Base-by-base conservation (phyloP, 2,113 vertebrate species). In the Heterotis niloticus region DNA sequence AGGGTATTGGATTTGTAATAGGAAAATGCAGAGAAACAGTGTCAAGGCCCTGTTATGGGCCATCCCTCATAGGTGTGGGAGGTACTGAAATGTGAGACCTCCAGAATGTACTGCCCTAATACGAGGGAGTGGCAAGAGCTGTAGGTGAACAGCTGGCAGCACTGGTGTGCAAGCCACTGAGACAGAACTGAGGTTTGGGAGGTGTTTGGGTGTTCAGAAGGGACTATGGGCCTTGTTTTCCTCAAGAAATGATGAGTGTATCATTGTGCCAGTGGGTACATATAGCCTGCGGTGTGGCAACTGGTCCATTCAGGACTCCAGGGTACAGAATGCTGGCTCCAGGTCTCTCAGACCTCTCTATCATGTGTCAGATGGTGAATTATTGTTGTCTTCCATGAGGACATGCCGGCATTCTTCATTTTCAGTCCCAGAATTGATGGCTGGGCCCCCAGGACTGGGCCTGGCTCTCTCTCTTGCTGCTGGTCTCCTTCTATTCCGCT, bases 401-500 rank as follows among this genome's bases (percentile, higher is more conserved):
- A n/a, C 23, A 7, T 57, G 64, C 51, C 12, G n/a, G 24, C 4
- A 16, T 24, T 28, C 28, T 3, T 72, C 23, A 5, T 51, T 51
- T 23, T 72, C 71, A 16, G 20, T 57, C 71, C 64, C 24, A 51
- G 34, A 29, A 44, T 51, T 56, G 20, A 59, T 57, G 78, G 62
- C 28, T 5, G 11, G n/a, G 68, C 44, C 71, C 67, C 12, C 44
- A 51, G 34, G 17, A 7, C 51, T 17, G n/a, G 44, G 10, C 44
- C n/a, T n/a, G 20, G 16, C 10, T 10, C 9, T 16, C 17, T 52
- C 34, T 26, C 26, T 64, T 67, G 59, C 72, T 75, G 54, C 64
- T 73, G 71, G 78, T 67, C 20, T 44, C 34, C 34, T 44, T 59
- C 24, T 59, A n/a, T 59, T 59, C n/a, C 28, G 44, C n/a, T 75